Base-by-base conservation (phyloP, 2,797 vertebrate genomes). In the Brachymystax lenok region DNA sequence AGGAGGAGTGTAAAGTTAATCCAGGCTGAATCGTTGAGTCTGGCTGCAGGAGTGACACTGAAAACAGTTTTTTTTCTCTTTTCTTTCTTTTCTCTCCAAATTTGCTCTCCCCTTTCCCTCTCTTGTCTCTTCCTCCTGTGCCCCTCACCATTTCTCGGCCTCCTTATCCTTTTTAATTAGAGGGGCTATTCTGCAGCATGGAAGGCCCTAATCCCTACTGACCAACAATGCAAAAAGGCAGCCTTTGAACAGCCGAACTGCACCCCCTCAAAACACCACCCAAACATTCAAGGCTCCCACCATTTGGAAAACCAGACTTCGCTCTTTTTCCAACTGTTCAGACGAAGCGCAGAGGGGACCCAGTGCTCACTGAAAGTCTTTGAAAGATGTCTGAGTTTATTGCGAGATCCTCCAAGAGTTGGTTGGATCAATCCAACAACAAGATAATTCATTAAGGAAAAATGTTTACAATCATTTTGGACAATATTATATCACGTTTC, bases 101-200 rank as follows among this genome's bases (percentile, higher is more conserved):
- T 92, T 90, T 92, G 90, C 90, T 92, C 84, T 91, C 88, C 71
- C 87, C 95, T 96, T 85, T 93, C 80, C 81, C 85, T 88, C 89
- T 90, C 89, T 89, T 82, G 89, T 88, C 90, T 87, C 88, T 91
- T 92, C 90, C 90, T 93, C 92, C 89, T 89, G 89, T 93, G 92
- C 91, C 90, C 90, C 92, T 93, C 89, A 74, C 92, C 92, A 93
- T 92, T 94, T 93, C 90, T 90, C 91, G 91, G 91, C 86, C 91
- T 93, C 90, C 96, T 98, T 98, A 98, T 99, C 96, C 97, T 97
- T 98, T 98, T 99, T 99, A 99, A 98, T 99, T 99, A 99, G 97
- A 98, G 97, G 96, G 96, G 96, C 98, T 96, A 98, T 97, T 98
- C 97, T 97, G 95, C 97, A 93, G 95, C 96, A 95, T 87, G 91